Base-by-base conservation (phyloP, 2,888 invertebrate genomes). In the Erynnis tages region DNA sequence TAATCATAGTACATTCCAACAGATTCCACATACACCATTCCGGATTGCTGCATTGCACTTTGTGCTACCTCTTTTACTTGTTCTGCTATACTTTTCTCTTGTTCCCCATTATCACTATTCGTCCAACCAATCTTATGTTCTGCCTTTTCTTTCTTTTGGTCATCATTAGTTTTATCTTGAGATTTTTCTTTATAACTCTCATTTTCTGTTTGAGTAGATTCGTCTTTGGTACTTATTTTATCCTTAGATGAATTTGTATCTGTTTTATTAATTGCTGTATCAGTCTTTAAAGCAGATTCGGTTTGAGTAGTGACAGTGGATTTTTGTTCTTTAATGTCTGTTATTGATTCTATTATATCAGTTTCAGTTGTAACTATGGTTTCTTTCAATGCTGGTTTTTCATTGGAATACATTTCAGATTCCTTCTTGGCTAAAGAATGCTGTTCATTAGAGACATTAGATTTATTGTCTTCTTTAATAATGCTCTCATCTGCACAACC, bases 1-100 rank as follows among this genome's bases (percentile, higher is more conserved):
- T 94, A 95, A 80, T 97, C 96, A 79, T 96, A 97, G 81, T 97
- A 97, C 84, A 96, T 91, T 60, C 96, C 96, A 16, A 95, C 95
- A 1, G 94, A 94, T 69, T 95, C 93, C 60, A 97, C 96, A 80
- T 95, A 97, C 19, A 96, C 94, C 91, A 96, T 96, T 11, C 95
- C 95, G 38, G 92, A 92, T 61, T 94, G 91, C 63, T 93, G 92
- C 70, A 94, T 79, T 2, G 94, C 95, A 72, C 91, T 91, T 73
- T 95, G 93, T 0, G 96, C 96, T 2, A 92, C 94, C 73, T 94
- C 91, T 40, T 93, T 94, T 43, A 96, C 95, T 80, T 95, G 94
- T 30, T 95, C 94, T 0, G 93, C 91, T 61, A 96, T 91, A 67
- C 90, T 92, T 57, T 83, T 86, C 6, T 69, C 70, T 35, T 60